A percentile compares a stretch with the other conserved stretches of the same genome.
phyloP scores from a whole-genome alignment of 1,140 invertebrate genomes.

The Drosophila kanapiae region DNA sequence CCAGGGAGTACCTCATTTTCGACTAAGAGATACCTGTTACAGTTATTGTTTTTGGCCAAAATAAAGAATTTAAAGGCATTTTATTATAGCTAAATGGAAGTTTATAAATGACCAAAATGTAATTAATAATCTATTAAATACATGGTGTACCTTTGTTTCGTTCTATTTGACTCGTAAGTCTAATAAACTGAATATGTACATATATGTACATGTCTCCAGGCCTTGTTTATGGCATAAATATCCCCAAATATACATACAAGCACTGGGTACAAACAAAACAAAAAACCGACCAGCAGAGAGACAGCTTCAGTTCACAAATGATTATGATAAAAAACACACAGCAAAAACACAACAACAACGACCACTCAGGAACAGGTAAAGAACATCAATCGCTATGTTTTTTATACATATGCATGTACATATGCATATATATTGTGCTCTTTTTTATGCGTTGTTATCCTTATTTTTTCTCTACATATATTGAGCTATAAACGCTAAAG shows the following conservation, averaged over 20 bases:
- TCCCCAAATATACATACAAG: background rate
- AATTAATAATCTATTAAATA: no score
- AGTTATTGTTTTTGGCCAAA: background rate
- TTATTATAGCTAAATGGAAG: background rate
- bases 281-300: slow-evolving; percentile 10
- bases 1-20: background rate
- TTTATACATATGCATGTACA: background rate
- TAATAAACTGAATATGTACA: background rate
- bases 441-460: slow-evolving; percentile 24
- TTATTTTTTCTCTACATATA: slow-evolving; percentile 20
- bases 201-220: background rate
- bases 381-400: slow-evolving; percentile 63
- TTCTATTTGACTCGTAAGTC: background rate
- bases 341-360: slow-evolving; percentile 31
- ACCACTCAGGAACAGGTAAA: slow-evolving; percentile 65
- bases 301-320: slow-evolving; percentile 65
- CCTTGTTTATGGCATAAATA: no score
- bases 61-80: background rate
- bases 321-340: slow-evolving; percentile 65
- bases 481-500: background rate
- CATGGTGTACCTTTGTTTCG: no score
- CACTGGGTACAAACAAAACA: background rate
- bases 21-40: background rate
- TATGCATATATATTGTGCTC: slow-evolving; percentile 29
- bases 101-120: no score